Conservation (phyloP, 2,888 invertebrate species). For the Hanleya hanleyi region DNA sequence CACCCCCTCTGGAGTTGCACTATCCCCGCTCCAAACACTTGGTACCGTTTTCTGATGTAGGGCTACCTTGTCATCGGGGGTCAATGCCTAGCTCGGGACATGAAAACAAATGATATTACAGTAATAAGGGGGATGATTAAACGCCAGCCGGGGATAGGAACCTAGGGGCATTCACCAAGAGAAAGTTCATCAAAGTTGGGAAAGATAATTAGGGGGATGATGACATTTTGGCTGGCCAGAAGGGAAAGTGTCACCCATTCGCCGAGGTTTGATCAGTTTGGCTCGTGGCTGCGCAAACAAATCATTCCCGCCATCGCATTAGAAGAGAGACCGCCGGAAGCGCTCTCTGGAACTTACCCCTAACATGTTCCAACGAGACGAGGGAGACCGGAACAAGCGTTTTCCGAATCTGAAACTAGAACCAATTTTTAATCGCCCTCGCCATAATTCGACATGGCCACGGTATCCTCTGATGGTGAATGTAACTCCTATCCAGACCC, state of each 20-base stretch:
- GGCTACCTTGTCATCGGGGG: not conserved
- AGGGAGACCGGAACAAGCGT: too few species aligned
- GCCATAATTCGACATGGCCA: too few species aligned
- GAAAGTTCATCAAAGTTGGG: slow-evolving; percentile 8
- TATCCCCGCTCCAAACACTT: not conserved
- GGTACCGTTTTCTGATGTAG: not conserved
- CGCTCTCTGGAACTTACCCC: too few species aligned
- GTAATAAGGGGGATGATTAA: slow-evolving; percentile 3
- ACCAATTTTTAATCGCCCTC: too few species aligned
- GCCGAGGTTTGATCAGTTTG: not conserved
- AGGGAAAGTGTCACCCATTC: slow-evolving; percentile 3
- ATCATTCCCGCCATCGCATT: slow-evolving; percentile 1
- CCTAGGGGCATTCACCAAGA: not conserved
- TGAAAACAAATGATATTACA: slow-evolving; percentile 10
- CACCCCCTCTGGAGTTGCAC: not conserved
- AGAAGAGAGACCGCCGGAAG: not conserved
- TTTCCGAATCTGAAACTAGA: too few species aligned
- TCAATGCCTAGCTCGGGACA: slow-evolving; percentile 1
- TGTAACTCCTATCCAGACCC: too few species aligned
- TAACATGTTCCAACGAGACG: too few species aligned
- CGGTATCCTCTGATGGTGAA: too few species aligned
- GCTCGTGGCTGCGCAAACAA: slow-evolving; percentile 3
- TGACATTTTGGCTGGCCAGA: slow-evolving; percentile 1
- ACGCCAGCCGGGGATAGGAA: not conserved
- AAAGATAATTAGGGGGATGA: not conserved